Base-by-base conservation (phyloP, 2,797 vertebrate species). In the Acipenser ruthenus region DNA sequence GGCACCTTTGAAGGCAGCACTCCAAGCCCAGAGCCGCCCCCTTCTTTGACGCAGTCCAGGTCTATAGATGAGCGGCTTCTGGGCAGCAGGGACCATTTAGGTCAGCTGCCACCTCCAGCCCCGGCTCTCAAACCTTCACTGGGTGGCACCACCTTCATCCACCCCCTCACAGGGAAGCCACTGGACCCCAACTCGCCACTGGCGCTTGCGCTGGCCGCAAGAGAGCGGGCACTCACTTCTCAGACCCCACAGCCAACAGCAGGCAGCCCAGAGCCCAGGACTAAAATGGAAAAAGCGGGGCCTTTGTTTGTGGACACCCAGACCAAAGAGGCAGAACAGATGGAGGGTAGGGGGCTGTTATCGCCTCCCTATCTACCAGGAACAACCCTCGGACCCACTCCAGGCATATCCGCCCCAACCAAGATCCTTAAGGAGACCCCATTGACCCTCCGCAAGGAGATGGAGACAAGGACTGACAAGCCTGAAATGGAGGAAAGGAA, bases 131-230 rank as follows among this genome's bases (percentile, higher is more conserved):
- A 92, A 77, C 90, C 90, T 71, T 87, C 93, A 71, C 85, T 90
- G 70, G 90, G 92, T 47, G 92, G 92, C 73, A 97, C 95, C 74
- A 98, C 96, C 1, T 98, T 98, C 85, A 98, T 98, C 81, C 97
- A 98, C 79, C 96, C 96, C 0, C 92, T 98, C 53, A 99, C 96
- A 0, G 97, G 97, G 77, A 97, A 98, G 71, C 96, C 97, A 77
- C 78, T 99, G 77, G 96, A 99, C 81, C 97, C 96, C 5, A 98
- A 93, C 84, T 99, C 96, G 10, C 97, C 97, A 68, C 85, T 99
- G 87, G 97, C 97, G 78, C 95, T 99, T 78, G 96, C 97, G 87
- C 92, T 99, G 94, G 97, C 97, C 77, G 97, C 97, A 86, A 94
- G 97, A 77, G 95, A 99, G 79, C 90, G 95, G 82, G 97, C 97